phyloP scores from a whole-genome alignment of 2,797 vertebrate species.

The Echiichthys vipera region DNA sequence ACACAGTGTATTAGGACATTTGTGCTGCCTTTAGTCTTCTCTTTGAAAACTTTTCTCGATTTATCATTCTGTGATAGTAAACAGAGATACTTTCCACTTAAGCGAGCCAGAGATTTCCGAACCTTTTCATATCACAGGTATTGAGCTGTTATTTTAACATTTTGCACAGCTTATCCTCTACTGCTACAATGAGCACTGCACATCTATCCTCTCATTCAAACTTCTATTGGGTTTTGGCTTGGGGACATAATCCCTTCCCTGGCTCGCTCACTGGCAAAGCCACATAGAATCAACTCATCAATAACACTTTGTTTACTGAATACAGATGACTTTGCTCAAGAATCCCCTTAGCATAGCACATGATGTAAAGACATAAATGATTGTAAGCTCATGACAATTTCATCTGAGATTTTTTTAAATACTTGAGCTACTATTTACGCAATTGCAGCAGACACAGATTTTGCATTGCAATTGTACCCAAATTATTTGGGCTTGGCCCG shows the following conservation, averaged over 20 bases:
- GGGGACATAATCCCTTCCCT: slow-evolving; percentile 77
- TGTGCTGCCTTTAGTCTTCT: neutral
- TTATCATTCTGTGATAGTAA: slow-evolving; percentile 36
- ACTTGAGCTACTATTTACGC: slow-evolving; percentile 71
- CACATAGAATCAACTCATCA: slow-evolving; percentile 77
- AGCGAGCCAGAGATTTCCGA: slow-evolving; percentile 44
- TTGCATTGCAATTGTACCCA: slow-evolving; percentile 55
- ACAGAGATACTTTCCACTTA: slow-evolving; percentile 40
- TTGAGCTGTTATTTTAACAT: slow-evolving; percentile 71
- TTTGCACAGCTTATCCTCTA: slow-evolving; percentile 74
- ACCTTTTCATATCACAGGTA: slow-evolving; percentile 68
- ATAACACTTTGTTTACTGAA: slow-evolving; percentile 78
- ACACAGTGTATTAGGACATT: neutral
- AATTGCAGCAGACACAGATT: slow-evolving; percentile 72
- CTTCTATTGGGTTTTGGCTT: slow-evolving; percentile 78
- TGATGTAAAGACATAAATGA: slow-evolving; percentile 65
- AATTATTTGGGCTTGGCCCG: slow-evolving; percentile 61
- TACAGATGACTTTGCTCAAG: slow-evolving; percentile 74
- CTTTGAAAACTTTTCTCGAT: slow-evolving; percentile 25
- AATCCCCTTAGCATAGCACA: slow-evolving; percentile 66
- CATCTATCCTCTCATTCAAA: slow-evolving; percentile 73
- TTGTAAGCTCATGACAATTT: slow-evolving; percentile 65
- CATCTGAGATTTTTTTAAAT: slow-evolving; percentile 62
- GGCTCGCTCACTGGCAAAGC: slow-evolving; percentile 77
- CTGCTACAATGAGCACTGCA: slow-evolving; percentile 66